Base-by-base conservation (phyloP, 2,888 invertebrate species). In the Amphipoea oculea region DNA sequence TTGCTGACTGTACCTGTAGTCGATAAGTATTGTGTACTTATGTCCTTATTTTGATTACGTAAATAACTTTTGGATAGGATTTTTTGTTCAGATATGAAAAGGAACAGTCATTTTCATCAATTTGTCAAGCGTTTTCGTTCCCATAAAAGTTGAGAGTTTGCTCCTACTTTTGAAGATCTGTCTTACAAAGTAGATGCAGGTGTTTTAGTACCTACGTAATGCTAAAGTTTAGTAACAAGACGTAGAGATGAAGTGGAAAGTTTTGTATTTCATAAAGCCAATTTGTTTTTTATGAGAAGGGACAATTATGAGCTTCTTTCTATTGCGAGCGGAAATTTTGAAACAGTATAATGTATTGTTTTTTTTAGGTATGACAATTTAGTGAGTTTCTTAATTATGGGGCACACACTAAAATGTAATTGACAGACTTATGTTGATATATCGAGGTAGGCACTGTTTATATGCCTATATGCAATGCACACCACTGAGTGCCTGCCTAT, bases 171-270 rank as follows among this genome's bases (percentile, higher is more conserved):
- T 57, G 11, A 57, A 57, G 36, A 70, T 17, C 17, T 42, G 67
- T 48, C 12, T 20, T 51, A 51, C 5, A 54, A 74, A 82, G 63
- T 76, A 17, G 29, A 6, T 69, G 29, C 36, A 23, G 5, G 9
- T 40, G 45, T 20, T 40, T 40, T 57, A 29, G 17, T 51, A 45
- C 12, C 20, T 36, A 54, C 20, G 36, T 57, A 42, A 63, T 29
- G 42, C 14, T 42, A 12, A 48, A 76, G 29, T 73, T 76, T 66
- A 11, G 14, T 48, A 20, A 73, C 29, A 66, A 66, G 40, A 60
- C 20, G 2, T 36, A 17, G 60, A 67, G 23, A 60, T 68, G 54
- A 68, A 86, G 77, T 86, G 42, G 6, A 83, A 78, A 83, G 73
- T 84, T 86, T 67, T 60, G n/a, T 70, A n/a, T 72, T 23, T 4